Evolutionary conservation across 2,113 vertebrate genomes (phyloP).

Genomic region (Cyanoliseus patagonus): DNA sequence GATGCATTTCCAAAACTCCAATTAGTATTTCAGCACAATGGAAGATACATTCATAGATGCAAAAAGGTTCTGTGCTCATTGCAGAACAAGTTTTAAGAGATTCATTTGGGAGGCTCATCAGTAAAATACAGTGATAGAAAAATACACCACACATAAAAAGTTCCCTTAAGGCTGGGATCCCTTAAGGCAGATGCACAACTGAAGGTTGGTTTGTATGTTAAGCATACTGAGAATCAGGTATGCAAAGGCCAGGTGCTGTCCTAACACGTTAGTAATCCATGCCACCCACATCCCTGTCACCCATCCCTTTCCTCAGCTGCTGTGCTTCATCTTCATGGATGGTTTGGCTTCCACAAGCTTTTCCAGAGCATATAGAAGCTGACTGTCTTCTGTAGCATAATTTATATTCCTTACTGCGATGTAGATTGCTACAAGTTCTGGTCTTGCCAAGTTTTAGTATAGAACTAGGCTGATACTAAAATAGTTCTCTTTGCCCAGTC

Average conservation of each 20-base stretch:
- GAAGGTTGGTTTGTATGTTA: neutral
- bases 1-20: neutral
- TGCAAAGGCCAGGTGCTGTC: neutral
- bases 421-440: neutral
- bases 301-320: neutral
- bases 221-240: accelerated
- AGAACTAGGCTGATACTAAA: neutral
- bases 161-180: neutral
- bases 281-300: neutral
- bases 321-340: neutral
- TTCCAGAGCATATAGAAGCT: neutral
- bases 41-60: neutral
- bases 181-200: neutral
- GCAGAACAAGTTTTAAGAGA: neutral
- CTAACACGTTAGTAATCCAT: neutral
- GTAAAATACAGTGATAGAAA: neutral
- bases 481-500: neutral
- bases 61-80: neutral
- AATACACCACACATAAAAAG: neutral
- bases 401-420: neutral
- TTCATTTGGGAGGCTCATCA: neutral
- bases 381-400: neutral
- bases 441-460: neutral
- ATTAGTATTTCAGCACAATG: neutral
- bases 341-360: neutral